A percentile compares a stretch with the other conserved stretches of the same genome.
These are phyloP conservation scores for Lycaena phlaeas DNA, from an alignment of 2,888 invertebrate genomes.

Conservation along the genomic window DNA sequence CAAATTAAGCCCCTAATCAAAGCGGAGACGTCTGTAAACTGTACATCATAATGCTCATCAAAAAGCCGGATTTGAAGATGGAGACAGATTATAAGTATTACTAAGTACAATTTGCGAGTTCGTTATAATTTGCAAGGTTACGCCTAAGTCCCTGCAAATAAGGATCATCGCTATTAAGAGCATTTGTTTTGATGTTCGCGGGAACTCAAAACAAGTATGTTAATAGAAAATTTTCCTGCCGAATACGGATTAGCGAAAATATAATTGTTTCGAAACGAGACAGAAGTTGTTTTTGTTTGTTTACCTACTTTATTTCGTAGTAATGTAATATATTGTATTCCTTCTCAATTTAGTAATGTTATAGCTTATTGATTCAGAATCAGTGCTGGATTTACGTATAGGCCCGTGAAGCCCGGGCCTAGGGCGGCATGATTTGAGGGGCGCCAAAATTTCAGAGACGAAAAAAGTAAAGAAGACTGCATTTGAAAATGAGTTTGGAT, in stretches of 20 bases:
- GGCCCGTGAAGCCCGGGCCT: no score
- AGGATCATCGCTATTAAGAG: conserved; percentile 68
- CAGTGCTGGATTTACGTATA: no score
- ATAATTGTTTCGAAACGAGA: background rate
- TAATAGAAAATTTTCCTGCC: background rate
- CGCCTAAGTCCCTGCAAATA: conserved; percentile 65
- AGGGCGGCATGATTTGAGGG: no score
- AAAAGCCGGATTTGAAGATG: conserved; percentile 29
- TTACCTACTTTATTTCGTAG: no score
- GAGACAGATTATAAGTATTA: conserved; percentile 57
- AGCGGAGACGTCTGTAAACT: conserved; percentile 14
- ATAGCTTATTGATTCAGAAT: no score
- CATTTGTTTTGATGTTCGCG: conserved; percentile 66
- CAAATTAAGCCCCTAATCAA: background rate
- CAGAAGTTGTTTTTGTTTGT: no score
- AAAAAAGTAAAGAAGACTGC: no score
- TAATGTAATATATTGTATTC: no score
- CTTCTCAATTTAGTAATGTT: no score
- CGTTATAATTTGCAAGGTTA: conserved; percentile 68
- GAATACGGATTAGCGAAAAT: conserved; percentile 8
- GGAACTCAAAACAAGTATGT: conserved; percentile 22
- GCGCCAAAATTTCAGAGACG: no score
- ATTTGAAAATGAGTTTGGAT: no score
- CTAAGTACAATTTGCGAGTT: conserved; percentile 51
- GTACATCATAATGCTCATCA: conserved; percentile 21